phyloP scores from a whole-genome alignment of 2,888 invertebrate genomes.

The Dascillus cervinus region DNA sequence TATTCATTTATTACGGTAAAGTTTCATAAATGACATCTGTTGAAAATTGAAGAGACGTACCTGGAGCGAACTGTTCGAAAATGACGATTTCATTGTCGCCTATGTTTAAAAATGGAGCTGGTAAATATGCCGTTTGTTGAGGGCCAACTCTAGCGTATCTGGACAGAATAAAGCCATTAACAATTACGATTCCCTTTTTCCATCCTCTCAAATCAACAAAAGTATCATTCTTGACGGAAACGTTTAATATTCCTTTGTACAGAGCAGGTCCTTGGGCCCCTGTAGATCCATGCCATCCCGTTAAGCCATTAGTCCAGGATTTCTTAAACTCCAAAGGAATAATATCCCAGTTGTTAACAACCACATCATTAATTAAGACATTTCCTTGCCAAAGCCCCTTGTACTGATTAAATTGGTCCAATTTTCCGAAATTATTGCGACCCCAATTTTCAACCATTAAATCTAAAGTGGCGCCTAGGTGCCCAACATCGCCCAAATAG shows the following conservation, averaged over 20 bases:
- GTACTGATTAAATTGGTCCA: slow-evolving; percentile 38
- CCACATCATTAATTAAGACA: slow-evolving; percentile 39
- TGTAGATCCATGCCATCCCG: slow-evolving; percentile 22
- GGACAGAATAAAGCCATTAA: slow-evolving; percentile 79
- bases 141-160: slow-evolving; percentile 79
- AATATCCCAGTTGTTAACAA: slow-evolving; percentile 42
- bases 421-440: slow-evolving; percentile 52
- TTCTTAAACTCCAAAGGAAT: slow-evolving; percentile 47
- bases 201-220: slow-evolving; percentile 66
- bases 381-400: slow-evolving; percentile 41
- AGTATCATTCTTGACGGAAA: slow-evolving; percentile 54
- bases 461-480: slow-evolving; percentile 33
- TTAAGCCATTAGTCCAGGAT: slow-evolving; percentile 34
- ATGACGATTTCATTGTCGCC: slow-evolving; percentile 37
- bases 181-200: slow-evolving; percentile 73
- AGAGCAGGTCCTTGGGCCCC: slow-evolving; percentile 45
- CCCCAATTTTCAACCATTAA: slow-evolving; percentile 71
- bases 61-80: slow-evolving; percentile 30
- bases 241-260: slow-evolving; percentile 43
- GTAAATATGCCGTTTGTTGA: slow-evolving; percentile 72
- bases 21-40: slow-evolving; percentile 20
- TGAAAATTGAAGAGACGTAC: slow-evolving; percentile 21
- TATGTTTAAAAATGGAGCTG: slow-evolving; percentile 59
- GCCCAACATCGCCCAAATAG: slow-evolving; percentile 22
- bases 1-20: neutral